Percentiles rank a stretch among this genome's conserved stretches.
These are phyloP conservation scores for Selenia dentaria DNA, from an alignment of 2,888 invertebrate species.

Conservation along the genomic window DNA sequence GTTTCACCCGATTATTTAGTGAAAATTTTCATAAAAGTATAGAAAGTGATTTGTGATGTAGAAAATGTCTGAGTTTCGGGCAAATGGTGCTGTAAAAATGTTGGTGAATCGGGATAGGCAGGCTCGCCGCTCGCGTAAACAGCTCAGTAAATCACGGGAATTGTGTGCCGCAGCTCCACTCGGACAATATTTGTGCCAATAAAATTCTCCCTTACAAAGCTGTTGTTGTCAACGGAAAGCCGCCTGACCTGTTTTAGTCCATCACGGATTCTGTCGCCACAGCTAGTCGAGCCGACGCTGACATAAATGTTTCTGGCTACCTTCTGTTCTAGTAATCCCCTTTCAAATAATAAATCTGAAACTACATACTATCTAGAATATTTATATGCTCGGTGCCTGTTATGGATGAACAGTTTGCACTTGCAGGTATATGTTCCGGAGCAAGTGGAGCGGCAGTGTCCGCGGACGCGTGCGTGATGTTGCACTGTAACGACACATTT, in stretches of 20 bases:
- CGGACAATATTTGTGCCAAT: slow-evolving; percentile 82
- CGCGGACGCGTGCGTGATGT: slow-evolving; percentile 49
- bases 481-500: slow-evolving; percentile 56
- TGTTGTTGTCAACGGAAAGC: slow-evolving; percentile 79
- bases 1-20: slow-evolving; percentile 29
- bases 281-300: slow-evolving; percentile 41
- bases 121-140: slow-evolving; percentile 75
- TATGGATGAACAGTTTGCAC: no score
- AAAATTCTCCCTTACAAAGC: slow-evolving; percentile 79
- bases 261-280: slow-evolving; percentile 59
- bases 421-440: slow-evolving; percentile 1
- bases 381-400: no score
- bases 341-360: no score
- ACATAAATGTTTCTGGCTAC: slow-evolving; percentile 15
- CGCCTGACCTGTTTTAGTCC: slow-evolving; percentile 73
- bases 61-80: slow-evolving; percentile 66
- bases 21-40: slow-evolving; percentile 61
- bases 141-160: slow-evolving; percentile 78
- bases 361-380: no score
- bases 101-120: slow-evolving; percentile 65
- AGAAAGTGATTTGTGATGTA: slow-evolving; percentile 66
- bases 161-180: slow-evolving; percentile 71
- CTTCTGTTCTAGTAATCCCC: slow-evolving; percentile 1
- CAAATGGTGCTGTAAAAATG: slow-evolving; percentile 71
- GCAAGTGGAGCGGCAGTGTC: not conserved